Percentiles rank a stretch among this genome's conserved stretches.
These are phyloP conservation scores for Mythimna ferrago DNA, from an alignment of 2,888 invertebrate species.

Conservation along the genomic window DNA sequence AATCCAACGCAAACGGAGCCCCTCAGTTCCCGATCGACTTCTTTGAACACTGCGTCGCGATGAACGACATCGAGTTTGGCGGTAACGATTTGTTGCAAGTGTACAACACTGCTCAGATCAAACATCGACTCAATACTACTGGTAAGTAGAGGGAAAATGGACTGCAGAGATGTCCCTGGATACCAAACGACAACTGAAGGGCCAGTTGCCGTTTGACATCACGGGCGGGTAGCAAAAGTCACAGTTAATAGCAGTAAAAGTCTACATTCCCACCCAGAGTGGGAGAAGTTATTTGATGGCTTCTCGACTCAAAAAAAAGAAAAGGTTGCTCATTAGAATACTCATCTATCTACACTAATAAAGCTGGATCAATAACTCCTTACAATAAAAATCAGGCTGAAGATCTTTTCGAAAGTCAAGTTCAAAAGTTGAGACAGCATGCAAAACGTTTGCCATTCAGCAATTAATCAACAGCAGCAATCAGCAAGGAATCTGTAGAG, in stretches of 20 bases:
- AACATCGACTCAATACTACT: conserved; percentile 95
- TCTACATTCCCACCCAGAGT: no score
- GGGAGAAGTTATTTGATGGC: no score
- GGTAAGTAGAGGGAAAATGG: conserved; percentile 68
- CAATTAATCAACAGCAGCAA: no score
- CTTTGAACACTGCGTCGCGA: conserved; percentile 98
- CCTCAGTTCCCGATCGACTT: conserved; percentile 98
- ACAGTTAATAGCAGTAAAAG: no score
- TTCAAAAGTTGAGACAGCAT: not conserved
- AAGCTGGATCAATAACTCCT: not conserved
- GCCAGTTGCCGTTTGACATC: no score
- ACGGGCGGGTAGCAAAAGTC: no score
- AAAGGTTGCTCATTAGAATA: no score
- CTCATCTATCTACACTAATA: not conserved
- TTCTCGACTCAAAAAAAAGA: no score
- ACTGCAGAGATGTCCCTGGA: no score
- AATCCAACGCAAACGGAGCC: conserved; percentile 89
- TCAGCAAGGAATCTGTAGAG: no score
- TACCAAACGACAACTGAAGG: no score
- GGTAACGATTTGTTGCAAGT: conserved; percentile 98
- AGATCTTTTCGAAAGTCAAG: not conserved
- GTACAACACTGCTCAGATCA: conserved; percentile 98
- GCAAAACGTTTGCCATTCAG: not conserved
- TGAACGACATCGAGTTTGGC: conserved; percentile 98
- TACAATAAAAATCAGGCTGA: not conserved